Evolutionary conservation across 92 coral and sea anemone species (phyloP), one percentile per base, ranked within the genome.

Genomic region (Chrysogorgia sp.): DNA sequence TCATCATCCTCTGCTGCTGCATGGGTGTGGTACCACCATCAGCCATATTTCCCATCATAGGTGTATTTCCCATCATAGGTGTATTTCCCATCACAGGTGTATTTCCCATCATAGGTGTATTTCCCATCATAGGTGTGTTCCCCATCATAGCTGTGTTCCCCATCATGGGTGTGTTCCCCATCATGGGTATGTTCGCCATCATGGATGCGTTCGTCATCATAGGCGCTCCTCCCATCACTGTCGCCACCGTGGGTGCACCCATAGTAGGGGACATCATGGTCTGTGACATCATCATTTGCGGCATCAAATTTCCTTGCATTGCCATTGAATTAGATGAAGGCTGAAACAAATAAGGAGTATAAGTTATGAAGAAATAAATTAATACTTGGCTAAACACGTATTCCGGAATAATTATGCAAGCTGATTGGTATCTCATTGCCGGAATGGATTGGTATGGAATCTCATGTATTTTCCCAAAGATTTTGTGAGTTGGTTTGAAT

Each of bases 301-400:
- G 88, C 80, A 77, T 68, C 66, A 62, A 40, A 34, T 80, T 63
- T 22, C 49, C 79, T 72, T 70, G 80, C 81, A 82, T 60, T 57
- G 41, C 12, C 81, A 61, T 61, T 59, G 80, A 64, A 14, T 3
- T 31, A 57, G 63, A 57, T 31, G 34, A 23, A 57, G 63, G 63
- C 63, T 57, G 63, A 30, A 57, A 57, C 71, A 23, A 33, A 22
- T 15, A 63, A 22, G n/a, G n/a, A n/a, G n/a, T n/a, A n/a, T n/a
- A n/a, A n/a, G n/a, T n/a, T n/a, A n/a, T n/a, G n/a, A n/a, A n/a
- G n/a, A n/a, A n/a, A n/a, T n/a, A n/a, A n/a, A n/a, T n/a, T n/a
- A n/a, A n/a, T n/a, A n/a, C n/a, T n/a, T n/a, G n/a, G n/a, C n/a
- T n/a, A n/a, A n/a, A n/a, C n/a, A n/a, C n/a, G n/a, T n/a, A n/a